Conservation (phyloP, 2,113 vertebrate genomes). For the Panthera leo region DNA sequence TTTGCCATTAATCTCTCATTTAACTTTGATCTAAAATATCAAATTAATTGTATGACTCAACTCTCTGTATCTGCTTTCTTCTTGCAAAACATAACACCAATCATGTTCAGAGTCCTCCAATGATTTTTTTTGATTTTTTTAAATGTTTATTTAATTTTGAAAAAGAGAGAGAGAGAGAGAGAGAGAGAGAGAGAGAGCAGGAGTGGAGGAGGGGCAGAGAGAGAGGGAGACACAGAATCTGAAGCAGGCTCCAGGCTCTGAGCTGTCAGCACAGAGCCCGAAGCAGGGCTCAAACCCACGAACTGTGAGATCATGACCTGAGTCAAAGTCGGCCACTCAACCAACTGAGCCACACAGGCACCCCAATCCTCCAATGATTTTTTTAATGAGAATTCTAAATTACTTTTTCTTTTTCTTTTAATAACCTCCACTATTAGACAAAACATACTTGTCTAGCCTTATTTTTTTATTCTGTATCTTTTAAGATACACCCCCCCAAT, state of each 20-base stretch:
- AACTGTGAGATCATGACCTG: neutral
- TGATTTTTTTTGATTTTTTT: slow-evolving; percentile 12
- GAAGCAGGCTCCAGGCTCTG: no score
- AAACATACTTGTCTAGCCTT: neutral
- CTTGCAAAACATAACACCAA: neutral
- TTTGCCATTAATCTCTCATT: neutral
- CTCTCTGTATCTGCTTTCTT: neutral
- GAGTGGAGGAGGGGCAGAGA: neutral
- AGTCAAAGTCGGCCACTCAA: neutral
- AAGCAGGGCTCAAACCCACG: neutral
- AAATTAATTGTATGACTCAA: neutral
- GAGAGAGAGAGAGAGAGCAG: neutral
- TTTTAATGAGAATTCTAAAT: neutral
- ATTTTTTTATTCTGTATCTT: neutral
- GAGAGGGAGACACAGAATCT: no score
- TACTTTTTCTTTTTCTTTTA: neutral
- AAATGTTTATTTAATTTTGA: neutral
- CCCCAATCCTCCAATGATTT: neutral
- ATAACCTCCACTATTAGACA: neutral
- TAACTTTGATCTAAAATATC: neutral
- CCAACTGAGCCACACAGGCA: neutral
- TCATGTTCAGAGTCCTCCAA: neutral
- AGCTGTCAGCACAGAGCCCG: neutral
- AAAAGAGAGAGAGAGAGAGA: neutral
- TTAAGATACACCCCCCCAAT: neutral